These are phyloP conservation scores for Eudyptes chrysolophus DNA, from an alignment of 2,113 vertebrate genomes.

Conservation along the genomic window DNA sequence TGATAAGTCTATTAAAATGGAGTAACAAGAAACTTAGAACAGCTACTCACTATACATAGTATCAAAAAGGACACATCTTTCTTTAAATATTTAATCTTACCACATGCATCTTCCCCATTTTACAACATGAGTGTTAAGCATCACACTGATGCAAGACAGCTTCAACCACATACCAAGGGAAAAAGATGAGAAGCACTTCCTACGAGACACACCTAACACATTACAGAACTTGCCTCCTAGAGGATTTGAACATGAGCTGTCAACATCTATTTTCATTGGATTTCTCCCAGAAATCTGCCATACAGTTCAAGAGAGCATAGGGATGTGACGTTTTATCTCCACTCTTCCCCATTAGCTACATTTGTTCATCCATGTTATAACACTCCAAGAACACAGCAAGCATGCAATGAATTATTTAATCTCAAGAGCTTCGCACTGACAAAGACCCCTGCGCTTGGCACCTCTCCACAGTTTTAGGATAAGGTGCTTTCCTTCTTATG, in stretches of 20 bases:
- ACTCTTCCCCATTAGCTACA: neutral
- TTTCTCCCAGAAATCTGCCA: neutral
- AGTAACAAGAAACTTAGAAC: neutral
- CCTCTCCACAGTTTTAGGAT: neutral
- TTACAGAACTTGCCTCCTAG: neutral
- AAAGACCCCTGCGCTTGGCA: neutral
- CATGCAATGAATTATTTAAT: neutral
- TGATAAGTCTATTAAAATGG: slow-evolving; percentile 4
- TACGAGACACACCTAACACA: neutral
- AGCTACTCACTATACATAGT: neutral
- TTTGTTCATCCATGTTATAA: neutral
- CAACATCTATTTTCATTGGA: neutral
- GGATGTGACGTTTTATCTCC: neutral
- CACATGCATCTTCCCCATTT: neutral
- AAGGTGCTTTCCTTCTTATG: neutral
- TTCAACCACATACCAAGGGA: neutral
- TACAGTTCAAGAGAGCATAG: neutral
- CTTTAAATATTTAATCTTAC: slow-evolving; percentile 38
- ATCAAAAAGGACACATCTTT: neutral
- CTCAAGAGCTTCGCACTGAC: neutral
- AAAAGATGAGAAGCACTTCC: neutral
- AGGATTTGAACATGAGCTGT: neutral
- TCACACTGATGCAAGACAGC: neutral
- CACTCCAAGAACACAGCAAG: neutral
- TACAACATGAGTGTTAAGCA: neutral